Evolutionary conservation across 2,797 vertebrate species (phyloP).

Genomic region (Toxotes lorentzi): DNA sequence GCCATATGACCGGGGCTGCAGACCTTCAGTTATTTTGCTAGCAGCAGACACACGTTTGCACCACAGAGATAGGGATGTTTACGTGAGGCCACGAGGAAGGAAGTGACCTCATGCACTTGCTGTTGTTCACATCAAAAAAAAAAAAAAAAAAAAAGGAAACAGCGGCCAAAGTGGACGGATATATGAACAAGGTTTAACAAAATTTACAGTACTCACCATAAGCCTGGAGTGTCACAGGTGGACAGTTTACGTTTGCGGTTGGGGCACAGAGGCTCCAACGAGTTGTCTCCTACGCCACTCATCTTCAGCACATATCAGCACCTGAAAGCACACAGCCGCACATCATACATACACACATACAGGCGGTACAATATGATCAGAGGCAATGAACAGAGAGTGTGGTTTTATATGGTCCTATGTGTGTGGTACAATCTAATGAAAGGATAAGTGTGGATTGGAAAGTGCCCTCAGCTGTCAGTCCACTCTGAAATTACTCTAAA

Average conservation of each 20-base stretch:
- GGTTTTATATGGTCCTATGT: background rate
- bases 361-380: conserved; percentile 17
- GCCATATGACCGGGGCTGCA: conserved; percentile 41
- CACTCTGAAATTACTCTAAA: conserved; percentile 24
- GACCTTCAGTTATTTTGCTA: conserved; percentile 41
- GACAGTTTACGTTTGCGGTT: conserved; percentile 96
- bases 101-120: conserved; percentile 14
- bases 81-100: conserved; percentile 7
- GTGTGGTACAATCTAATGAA: conserved; percentile 33
- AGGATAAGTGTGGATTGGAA: conserved; percentile 24
- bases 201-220: conserved; percentile 84
- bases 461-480: background rate
- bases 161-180: conserved; percentile 11
- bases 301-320: conserved; percentile 93
- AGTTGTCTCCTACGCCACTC: conserved; percentile 95
- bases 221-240: conserved; percentile 92
- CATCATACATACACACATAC: conserved; percentile 7
- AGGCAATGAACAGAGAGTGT: conserved; percentile 2
- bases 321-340: conserved; percentile 79
- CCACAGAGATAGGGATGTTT: background rate
- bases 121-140: conserved; percentile 26
- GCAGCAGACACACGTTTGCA: conserved; percentile 9
- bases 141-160: background rate
- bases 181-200: conserved; percentile 5
- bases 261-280: conserved; percentile 91